Conservation (phyloP, 1,140 invertebrate species). For the Mesaphorura yosii region DNA sequence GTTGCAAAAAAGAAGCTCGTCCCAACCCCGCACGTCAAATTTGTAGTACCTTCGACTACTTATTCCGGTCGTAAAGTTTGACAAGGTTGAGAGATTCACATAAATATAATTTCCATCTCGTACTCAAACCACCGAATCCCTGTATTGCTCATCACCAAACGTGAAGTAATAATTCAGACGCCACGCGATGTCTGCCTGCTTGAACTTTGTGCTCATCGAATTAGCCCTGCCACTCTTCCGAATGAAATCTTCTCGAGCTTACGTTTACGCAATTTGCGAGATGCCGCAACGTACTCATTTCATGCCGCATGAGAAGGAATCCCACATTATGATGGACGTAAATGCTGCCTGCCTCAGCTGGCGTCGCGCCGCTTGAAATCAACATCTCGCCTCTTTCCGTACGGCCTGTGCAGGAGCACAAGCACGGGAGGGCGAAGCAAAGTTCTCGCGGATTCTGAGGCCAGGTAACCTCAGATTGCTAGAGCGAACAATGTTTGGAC, state of each 20-base stretch:
- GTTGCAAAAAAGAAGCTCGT: too few species aligned
- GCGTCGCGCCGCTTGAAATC: too few species aligned
- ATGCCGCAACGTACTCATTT: neutral
- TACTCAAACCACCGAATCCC: neutral
- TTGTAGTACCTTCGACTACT: too few species aligned
- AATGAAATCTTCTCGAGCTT: neutral
- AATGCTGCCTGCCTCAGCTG: neutral
- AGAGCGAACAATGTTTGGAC: too few species aligned
- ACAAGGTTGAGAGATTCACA: too few species aligned
- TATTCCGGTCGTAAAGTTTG: too few species aligned
- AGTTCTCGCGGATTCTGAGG: too few species aligned
- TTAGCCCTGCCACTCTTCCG: neutral
- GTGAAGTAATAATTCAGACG: neutral
- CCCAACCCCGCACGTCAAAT: too few species aligned
- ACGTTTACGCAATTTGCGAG: neutral
- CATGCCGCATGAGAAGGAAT: neutral
- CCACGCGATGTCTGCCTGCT: neutral
- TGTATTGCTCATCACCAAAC: neutral
- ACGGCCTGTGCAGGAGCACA: too few species aligned
- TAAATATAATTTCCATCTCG: neutral
- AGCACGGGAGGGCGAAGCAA: too few species aligned
- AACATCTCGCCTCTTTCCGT: too few species aligned
- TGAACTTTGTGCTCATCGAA: neutral
- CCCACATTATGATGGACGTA: neutral
- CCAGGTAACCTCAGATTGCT: too few species aligned